Base-by-base conservation (phyloP, 2,113 vertebrate species). In the Buteo buteo region DNA sequence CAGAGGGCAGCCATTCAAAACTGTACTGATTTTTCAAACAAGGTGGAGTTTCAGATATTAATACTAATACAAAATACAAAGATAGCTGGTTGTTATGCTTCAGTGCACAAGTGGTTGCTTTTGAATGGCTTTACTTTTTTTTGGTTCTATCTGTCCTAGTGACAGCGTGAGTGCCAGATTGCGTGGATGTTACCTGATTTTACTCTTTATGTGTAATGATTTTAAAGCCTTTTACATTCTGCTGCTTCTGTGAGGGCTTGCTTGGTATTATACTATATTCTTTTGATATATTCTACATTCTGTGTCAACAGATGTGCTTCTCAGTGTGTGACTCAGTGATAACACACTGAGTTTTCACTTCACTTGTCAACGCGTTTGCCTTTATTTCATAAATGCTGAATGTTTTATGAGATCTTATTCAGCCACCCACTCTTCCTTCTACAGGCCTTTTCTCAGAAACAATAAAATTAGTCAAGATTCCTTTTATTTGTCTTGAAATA, bases 381-480 rank as follows among this genome's bases (percentile, higher is more conserved):
- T 87, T 78, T 74, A 55, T 62, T n/a, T 95, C 86, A 88, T 74
- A 86, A 93, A 81, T 45, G 36, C 52, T 82, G 52, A 54, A 80
- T n/a, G 34, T 50, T 80, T 88, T 93, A 62, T 52, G 54, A 73
- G 47, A 73, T 86, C 82, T 95, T 96, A 86, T 62, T 93, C 91
- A 96, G 69, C 90, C 84, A 89, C 86, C 82, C 79, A 91, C 79
- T 83, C 86, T 88, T 96, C 79, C 65, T 90, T 88, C 21, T 57
- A 25, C 36, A 92, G 42, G 6, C 55, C 32, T 92, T 82, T 93
- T 94, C 93, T 82, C 73, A 87, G 93, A 93, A 94, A 82, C 70
- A 73, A n/a, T 50, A 69, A 64, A 84, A 88, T 96, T 79, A 93
- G 58, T 82, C 71, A 97, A 88, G 42, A 88, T 86, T 76, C 44